phyloP scores from a whole-genome alignment of 35 echinoderm and acorn worm species.

The Eucidaris tribuloides region DNA sequence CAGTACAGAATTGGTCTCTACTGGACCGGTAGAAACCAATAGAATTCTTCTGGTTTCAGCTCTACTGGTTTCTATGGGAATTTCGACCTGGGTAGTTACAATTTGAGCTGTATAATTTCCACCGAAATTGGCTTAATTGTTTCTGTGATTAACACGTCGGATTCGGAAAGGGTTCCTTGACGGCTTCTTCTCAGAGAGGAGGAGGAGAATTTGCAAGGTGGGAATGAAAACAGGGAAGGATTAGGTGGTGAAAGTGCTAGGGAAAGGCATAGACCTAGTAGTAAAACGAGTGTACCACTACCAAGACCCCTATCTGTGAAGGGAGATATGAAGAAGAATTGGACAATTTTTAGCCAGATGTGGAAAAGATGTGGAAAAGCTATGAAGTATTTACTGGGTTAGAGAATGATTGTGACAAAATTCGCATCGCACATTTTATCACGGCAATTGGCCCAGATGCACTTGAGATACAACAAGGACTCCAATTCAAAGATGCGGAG shows the following conservation, averaged over 20 bases:
- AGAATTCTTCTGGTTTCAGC: too few species aligned
- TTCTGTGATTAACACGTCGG: not conserved
- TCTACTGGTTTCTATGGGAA: too few species aligned
- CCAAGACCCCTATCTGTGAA: not conserved
- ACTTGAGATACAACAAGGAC: constrained; percentile 61
- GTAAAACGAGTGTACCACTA: not conserved
- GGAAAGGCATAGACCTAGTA: not conserved
- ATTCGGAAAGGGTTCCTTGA: not conserved
- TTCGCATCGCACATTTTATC: constrained; percentile 65
- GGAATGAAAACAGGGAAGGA: not conserved
- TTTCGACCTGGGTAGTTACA: too few species aligned
- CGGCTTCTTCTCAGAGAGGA: not conserved
- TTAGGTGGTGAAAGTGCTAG: not conserved
- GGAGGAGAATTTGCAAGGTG: too few species aligned
- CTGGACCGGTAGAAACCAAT: too few species aligned
- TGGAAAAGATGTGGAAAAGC: constrained; percentile 68
- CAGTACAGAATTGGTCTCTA: too few species aligned
- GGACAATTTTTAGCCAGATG: constrained; percentile 61
- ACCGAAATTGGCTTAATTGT: not conserved
- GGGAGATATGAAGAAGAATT: constrained; percentile 80
- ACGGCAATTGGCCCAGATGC: constrained; percentile 64
- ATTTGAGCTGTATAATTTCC: too few species aligned
- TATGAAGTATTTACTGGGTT: constrained; percentile 59
- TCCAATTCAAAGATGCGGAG: constrained; percentile 39
- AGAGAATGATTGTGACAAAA: constrained; percentile 21